A percentile compares a stretch with the other conserved stretches of the same genome.
These are phyloP conservation scores for Seira ritae DNA, from an alignment of 2,888 invertebrate genomes.

Conservation along the genomic window DNA sequence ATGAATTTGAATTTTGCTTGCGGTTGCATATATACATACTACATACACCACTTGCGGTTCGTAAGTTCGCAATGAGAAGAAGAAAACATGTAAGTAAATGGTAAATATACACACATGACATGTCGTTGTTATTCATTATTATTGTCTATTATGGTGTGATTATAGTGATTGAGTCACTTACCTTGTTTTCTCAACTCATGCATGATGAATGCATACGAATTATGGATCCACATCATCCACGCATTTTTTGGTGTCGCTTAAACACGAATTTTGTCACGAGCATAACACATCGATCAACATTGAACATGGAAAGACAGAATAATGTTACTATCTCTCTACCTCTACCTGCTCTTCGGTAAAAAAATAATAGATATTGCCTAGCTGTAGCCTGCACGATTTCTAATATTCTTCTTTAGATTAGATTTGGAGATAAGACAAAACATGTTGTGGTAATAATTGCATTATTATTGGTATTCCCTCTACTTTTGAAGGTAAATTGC, in stretches of 20 bases:
- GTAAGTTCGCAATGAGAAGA: no score
- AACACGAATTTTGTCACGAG: conserved; percentile 65
- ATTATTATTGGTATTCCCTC: neutral
- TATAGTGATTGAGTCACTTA: conserved; percentile 50
- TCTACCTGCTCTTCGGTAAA: neutral
- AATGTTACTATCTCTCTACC: neutral
- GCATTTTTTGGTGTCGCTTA: conserved; percentile 49
- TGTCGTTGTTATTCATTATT: conserved; percentile 14
- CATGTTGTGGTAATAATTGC: neutral
- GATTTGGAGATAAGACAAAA: conserved; percentile 1
- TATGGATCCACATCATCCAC: conserved; percentile 13
- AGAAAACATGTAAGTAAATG: no score
- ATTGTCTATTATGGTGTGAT: conserved; percentile 38
- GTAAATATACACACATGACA: neutral
- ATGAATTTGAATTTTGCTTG: no score
- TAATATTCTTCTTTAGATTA: neutral
- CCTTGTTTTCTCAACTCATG: conserved; percentile 6
- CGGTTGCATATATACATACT: no score
- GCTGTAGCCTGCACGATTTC: neutral
- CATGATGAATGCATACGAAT: neutral
- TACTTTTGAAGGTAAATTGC: neutral
- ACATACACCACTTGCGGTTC: no score
- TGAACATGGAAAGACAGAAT: conserved; percentile 59
- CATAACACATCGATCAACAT: conserved; percentile 62
- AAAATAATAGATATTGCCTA: neutral